A percentile compares a stretch with the other conserved stretches of the same genome.
Conservation (phyloP, 23 tunicate species). For the Halocynthia roretzi region DNA sequence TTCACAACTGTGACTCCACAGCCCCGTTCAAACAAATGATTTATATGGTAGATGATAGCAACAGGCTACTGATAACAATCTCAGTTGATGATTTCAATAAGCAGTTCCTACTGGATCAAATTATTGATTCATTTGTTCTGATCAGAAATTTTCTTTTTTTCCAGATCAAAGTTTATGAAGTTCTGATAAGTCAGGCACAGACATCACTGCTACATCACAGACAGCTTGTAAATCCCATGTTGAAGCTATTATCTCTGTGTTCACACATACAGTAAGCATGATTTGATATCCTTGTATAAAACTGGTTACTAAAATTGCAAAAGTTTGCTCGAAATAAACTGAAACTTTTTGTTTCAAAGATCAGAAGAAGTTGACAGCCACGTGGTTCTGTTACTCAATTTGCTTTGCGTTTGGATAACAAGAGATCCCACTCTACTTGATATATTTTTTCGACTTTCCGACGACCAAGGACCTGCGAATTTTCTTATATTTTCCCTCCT, state of each 20-base stretch:
- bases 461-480: slow-evolving; percentile 50
- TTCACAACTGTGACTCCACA: no score
- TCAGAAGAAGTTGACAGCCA: slow-evolving; percentile 80
- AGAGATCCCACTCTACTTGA: slow-evolving; percentile 83
- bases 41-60: no score
- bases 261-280: slow-evolving; percentile 25
- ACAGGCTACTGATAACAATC: not conserved
- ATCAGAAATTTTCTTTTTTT: not conserved
- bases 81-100: not conserved
- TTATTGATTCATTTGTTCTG: not conserved
- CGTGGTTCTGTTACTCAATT: slow-evolving; percentile 68
- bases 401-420: slow-evolving; percentile 93
- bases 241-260: slow-evolving; percentile 50
- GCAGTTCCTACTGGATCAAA: not conserved
- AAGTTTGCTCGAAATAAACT: not conserved
- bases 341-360: slow-evolving; percentile 2
- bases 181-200: slow-evolving; percentile 86
- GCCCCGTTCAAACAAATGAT: no score
- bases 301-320: not conserved
- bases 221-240: slow-evolving; percentile 78
- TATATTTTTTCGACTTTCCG: slow-evolving; percentile 63
- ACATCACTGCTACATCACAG: slow-evolving; percentile 88
- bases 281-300: not conserved
- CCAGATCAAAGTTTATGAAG: slow-evolving; percentile 83
- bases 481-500: slow-evolving; percentile 70